A percentile compares a stretch with the other conserved stretches of the same genome.
Evolutionary conservation across 2,113 vertebrate species (phyloP).

Genomic region (Tragelaphus scriptus): DNA sequence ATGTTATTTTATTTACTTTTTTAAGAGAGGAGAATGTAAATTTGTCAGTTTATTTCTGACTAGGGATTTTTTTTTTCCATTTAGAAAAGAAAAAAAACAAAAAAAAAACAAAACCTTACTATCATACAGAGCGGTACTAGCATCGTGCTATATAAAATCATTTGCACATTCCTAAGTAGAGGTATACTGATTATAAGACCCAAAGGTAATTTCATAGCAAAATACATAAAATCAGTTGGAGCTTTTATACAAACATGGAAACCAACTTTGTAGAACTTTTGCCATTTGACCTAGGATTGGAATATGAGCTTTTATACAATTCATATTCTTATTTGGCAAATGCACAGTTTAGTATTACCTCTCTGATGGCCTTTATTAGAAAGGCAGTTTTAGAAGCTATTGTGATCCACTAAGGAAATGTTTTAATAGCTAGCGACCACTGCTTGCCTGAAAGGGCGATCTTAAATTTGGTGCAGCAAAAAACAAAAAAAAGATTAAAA

Average conservation of each 20-base stretch:
- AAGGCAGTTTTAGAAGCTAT: slow-evolving; percentile 70
- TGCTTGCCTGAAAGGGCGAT: slow-evolving; percentile 67
- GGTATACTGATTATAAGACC: slow-evolving; percentile 72
- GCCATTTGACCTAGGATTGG: slow-evolving; percentile 60
- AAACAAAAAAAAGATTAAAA: neutral
- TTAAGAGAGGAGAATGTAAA: slow-evolving; percentile 91
- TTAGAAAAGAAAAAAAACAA: slow-evolving; percentile 77
- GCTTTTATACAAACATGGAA: slow-evolving; percentile 70
- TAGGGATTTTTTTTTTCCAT: slow-evolving; percentile 82
- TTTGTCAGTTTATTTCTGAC: slow-evolving; percentile 88
- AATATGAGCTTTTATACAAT: slow-evolving; percentile 73
- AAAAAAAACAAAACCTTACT: slow-evolving; percentile 76
- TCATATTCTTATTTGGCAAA: slow-evolving; percentile 74
- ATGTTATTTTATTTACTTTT: slow-evolving; percentile 92
- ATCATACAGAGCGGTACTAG: slow-evolving; percentile 83
- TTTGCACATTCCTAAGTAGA: slow-evolving; percentile 82
- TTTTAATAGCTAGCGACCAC: slow-evolving; percentile 62
- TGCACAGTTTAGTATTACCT: slow-evolving; percentile 67
- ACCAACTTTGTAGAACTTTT: slow-evolving; percentile 62
- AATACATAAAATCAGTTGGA: slow-evolving; percentile 65
- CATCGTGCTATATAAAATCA: slow-evolving; percentile 82
- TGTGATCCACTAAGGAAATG: slow-evolving; percentile 62
- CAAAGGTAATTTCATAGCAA: slow-evolving; percentile 73
- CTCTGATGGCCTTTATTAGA: slow-evolving; percentile 68
- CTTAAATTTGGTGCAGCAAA: slow-evolving; percentile 64